Evolutionary conservation across 1,140 invertebrate species (phyloP).

Genomic region (Aphaenogaster ashmeadi): DNA sequence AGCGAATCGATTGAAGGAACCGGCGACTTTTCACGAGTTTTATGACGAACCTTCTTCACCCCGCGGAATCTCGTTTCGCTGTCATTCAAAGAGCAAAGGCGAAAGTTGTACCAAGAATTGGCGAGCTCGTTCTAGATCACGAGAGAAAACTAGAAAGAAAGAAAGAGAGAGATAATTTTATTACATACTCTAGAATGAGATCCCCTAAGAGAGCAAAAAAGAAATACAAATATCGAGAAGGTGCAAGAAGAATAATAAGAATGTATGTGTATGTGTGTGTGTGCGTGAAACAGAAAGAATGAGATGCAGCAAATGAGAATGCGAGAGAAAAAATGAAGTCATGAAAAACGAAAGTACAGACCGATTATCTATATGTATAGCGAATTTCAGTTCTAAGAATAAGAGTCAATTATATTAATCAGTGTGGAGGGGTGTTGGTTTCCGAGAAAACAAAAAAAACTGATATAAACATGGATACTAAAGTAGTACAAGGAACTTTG

Average conservation of each 20-base stretch:
- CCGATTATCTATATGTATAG: slow-evolving; percentile 67
- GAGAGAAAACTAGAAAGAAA: slow-evolving; percentile 27
- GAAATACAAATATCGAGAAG: slow-evolving; percentile 23
- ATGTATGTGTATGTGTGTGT: not conserved
- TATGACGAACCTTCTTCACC: slow-evolving; percentile 23
- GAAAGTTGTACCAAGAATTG: slow-evolving; percentile 50
- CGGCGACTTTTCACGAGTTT: slow-evolving; percentile 47
- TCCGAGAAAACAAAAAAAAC: slow-evolving; percentile 48
- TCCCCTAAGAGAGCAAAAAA: slow-evolving; percentile 34
- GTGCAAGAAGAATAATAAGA: not conserved
- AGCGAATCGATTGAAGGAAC: slow-evolving; percentile 27
- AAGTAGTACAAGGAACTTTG: slow-evolving; percentile 70
- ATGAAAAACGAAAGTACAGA: slow-evolving; percentile 70
- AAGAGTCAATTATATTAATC: slow-evolving; percentile 76
- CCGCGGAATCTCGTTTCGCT: slow-evolving; percentile 38
- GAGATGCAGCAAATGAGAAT: not conserved
- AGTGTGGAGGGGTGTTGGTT: slow-evolving; percentile 58
- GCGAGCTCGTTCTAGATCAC: slow-evolving; percentile 32
- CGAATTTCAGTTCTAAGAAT: slow-evolving; percentile 72
- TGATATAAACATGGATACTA: slow-evolving; percentile 68
- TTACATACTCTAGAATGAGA: slow-evolving; percentile 53
- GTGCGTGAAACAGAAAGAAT: not conserved
- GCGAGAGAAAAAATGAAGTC: slow-evolving; percentile 16
- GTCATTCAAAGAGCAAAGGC: slow-evolving; percentile 2
- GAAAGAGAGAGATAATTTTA: slow-evolving; percentile 52